Evolutionary conservation across 2,113 vertebrate genomes (phyloP), one percentile per base, ranked within the genome.

Genomic region (Osmerus eperlanus): DNA sequence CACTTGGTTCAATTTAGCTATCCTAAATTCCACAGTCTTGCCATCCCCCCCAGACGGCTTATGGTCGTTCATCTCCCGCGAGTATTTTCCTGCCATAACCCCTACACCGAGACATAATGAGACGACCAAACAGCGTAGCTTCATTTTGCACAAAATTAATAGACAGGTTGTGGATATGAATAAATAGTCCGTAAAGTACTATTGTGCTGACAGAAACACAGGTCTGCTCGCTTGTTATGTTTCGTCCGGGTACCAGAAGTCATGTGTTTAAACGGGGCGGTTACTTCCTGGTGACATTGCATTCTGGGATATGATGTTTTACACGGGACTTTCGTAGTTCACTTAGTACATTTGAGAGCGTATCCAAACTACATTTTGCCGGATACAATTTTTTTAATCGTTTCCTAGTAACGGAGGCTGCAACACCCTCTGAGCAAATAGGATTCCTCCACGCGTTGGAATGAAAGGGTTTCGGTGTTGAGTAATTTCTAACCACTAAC

Each of bases 1-100:
- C 36, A 97, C 81, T 86, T 98, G 96, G 86, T 94, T 95, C 65
- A 98, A 86, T 83, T 90, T 95, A 55, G 94, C 91, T 70, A 97
- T 93, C 21, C 97, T 94, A 84, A 98, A 97, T 81, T 96, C 95
- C 75, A 91, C 82, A 13, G 78, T 36, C 36, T 79, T 82, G 19
- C 74, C 88, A 11, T 78, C 92, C 15, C 54, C 29, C 51, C 3
- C 72, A 23, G 88, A 81, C 15, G 54, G 54, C 6, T 88, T 83
- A 0, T 86, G 88, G 70, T 97, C 93, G 32, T 98, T 98, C 56
- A 92, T 74, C 36, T 96, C 93, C 32, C 93, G 91, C 0, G 96
- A 94, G 78, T 97, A 97, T 78, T 95, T 98, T 21, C 93, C 91
- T n/a, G 91, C 93, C 72, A 84, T 71, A 1, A 66, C 77, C 19